Evolutionary conservation across 2,888 invertebrate genomes (phyloP).

Genomic region (Drosophila imparisetae): DNA sequence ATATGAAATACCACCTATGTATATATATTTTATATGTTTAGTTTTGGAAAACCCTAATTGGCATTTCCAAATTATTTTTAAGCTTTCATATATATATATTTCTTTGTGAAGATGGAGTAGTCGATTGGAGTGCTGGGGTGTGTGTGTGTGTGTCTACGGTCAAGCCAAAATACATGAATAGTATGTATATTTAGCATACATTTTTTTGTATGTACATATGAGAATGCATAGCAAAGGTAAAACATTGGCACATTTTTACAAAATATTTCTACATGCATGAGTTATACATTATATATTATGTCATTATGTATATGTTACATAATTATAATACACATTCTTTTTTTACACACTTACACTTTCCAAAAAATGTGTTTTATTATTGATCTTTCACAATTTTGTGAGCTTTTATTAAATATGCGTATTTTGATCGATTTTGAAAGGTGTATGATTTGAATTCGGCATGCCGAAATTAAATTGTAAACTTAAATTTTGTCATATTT

Average conservation of each 20-base stretch:
- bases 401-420: background rate
- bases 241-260: conserved; percentile 43
- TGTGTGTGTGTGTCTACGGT: background rate
- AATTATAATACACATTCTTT: background rate
- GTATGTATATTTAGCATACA: background rate
- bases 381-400: conserved; percentile 5
- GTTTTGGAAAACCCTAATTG: background rate
- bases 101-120: background rate
- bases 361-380: background rate
- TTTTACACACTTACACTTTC: background rate
- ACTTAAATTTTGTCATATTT: background rate
- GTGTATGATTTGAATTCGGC: conserved; percentile 30
- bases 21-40: background rate
- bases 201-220: background rate
- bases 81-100: background rate
- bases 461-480: conserved; percentile 33
- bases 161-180: conserved; percentile 1
- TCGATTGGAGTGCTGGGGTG: background rate
- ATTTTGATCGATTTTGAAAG: conserved; percentile 2
- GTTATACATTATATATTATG: background rate
- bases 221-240: conserved; percentile 29
- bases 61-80: background rate
- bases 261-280: conserved; percentile 13
- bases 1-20: background rate
- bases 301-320: conserved; percentile 4